Conservation (phyloP, 2,888 invertebrate genomes). For the Sarcophaga rosellei region DNA sequence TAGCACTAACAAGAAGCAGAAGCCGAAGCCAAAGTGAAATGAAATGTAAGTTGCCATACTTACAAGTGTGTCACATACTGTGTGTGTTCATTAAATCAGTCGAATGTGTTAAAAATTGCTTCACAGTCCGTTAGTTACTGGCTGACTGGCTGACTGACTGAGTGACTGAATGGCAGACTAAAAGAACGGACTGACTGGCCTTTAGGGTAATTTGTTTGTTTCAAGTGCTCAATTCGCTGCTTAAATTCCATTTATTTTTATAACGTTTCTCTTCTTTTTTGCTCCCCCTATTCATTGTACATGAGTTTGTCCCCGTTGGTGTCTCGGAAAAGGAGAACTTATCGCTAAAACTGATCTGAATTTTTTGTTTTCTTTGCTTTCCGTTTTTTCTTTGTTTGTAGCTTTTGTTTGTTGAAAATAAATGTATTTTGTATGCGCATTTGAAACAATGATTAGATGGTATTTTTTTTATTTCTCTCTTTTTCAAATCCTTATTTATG, state of each 20-base stretch:
- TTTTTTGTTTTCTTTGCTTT: slow-evolving; percentile 24
- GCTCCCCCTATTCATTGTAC: background rate
- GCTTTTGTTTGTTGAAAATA: slow-evolving; percentile 38
- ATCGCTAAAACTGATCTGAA: slow-evolving; percentile 64
- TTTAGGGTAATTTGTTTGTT: slow-evolving; percentile 71
- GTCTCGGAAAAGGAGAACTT: slow-evolving; percentile 38
- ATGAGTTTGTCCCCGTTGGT: slow-evolving; percentile 15
- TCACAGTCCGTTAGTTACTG: slow-evolving; percentile 54
- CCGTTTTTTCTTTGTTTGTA: too few relatives aligned
- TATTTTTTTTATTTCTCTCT: slow-evolving; percentile 37
- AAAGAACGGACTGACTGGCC: slow-evolving; percentile 28
- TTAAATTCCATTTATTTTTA: slow-evolving; percentile 70
- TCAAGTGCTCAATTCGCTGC: slow-evolving; percentile 78
- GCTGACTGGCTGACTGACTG: slow-evolving; percentile 52
- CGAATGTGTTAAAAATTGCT: slow-evolving; percentile 56
- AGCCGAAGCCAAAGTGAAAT: background rate
- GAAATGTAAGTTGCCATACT: slow-evolving; percentile 42
- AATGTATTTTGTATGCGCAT: slow-evolving; percentile 64
- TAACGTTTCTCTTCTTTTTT: slow-evolving; percentile 5
- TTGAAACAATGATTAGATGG: slow-evolving; percentile 64
- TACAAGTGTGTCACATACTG: slow-evolving; percentile 66
- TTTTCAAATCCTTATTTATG: slow-evolving; percentile 19
- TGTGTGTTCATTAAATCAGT: slow-evolving; percentile 31
- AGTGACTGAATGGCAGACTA: background rate
- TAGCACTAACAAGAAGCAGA: background rate